Conservation (phyloP, 2,113 vertebrate genomes). For the Melanocharis versteri region DNA sequence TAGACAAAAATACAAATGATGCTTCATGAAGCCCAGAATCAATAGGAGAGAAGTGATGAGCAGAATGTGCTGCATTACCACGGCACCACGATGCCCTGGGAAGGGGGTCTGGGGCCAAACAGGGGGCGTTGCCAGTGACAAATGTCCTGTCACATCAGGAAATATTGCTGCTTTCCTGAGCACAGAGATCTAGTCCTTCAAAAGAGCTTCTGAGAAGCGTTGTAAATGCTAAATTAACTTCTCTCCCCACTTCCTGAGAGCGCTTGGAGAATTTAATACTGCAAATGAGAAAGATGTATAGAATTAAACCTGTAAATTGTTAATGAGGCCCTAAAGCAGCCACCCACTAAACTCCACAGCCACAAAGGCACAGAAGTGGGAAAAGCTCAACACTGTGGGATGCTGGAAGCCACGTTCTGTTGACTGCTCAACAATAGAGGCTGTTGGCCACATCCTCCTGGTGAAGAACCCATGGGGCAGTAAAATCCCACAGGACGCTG, state of each 20-base stretch:
- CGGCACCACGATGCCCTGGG: not conserved
- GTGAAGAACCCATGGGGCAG: not conserved
- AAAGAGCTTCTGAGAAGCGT: not conserved
- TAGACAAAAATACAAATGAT: not conserved
- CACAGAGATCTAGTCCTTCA: not conserved
- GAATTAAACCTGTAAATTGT: constrained; percentile 35
- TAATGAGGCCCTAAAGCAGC: constrained; percentile 48
- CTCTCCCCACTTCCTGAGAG: not conserved
- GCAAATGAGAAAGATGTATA: constrained; percentile 40
- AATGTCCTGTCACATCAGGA: not conserved
- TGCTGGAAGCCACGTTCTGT: not conserved
- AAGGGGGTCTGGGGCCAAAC: not conserved
- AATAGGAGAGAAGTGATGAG: not conserved
- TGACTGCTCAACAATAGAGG: not conserved
- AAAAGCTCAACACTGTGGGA: not conserved
- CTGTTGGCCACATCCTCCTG: not conserved
- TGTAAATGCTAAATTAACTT: not conserved
- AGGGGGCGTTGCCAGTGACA: not conserved
- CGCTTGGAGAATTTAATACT: not conserved
- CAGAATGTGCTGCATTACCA: not conserved
- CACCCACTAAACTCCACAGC: not conserved
- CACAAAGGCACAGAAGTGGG: not conserved
- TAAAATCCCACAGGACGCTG: not conserved
- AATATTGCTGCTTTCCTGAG: not conserved
- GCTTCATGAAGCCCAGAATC: not conserved